Evolutionary conservation across 2,888 invertebrate genomes (phyloP), one percentile per base, ranked within the genome.

Genomic region (Coleophora flavipennella): DNA sequence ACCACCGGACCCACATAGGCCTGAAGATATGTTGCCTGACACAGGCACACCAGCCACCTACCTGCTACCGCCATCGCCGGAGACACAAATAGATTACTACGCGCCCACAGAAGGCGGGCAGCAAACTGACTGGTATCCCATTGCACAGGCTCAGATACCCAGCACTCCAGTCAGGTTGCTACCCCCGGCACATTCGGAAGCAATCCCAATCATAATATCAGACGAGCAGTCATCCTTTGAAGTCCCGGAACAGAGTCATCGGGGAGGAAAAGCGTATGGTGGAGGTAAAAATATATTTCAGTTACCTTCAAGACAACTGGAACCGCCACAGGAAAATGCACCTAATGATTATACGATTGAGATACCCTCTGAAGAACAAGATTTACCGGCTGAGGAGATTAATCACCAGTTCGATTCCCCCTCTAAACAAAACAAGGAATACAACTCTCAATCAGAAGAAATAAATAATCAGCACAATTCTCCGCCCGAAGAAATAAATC

Each of bases 61-160:
- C 46, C 60, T 84, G 11, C 42, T 78, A 35, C 84, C 84, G 31
- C 84, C 84, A 0, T 45, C 59, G 31, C 53, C 59, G 41, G 63
- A 61, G 20, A 60, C 58, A 41, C 65, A 67, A 43, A 43, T 54
- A 2, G 65, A 69, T 31, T 72, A 67, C 35, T 68, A 67, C 14
- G 51, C 59, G 9, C 66, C 73, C 1, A 59, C 65, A 13, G 67
- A 69, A 43, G 49, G 71, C 0, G 67, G 56, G 1, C 62, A 62
- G 29, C 79, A 81, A 49, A 65, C 67, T 2, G 84, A 81, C 33
- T 84, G 84, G 84, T 68, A 76, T 48, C 84, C 84, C 2, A 74
- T 83, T 37, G 52, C 62, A 1, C 62, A 73, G 48, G 50, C 48
- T 40, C 48, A 56, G 27, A 48, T 48, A 25, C 50, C 52, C 39